phyloP scores from a whole-genome alignment of 2,797 vertebrate species.

The Betta splendens region DNA sequence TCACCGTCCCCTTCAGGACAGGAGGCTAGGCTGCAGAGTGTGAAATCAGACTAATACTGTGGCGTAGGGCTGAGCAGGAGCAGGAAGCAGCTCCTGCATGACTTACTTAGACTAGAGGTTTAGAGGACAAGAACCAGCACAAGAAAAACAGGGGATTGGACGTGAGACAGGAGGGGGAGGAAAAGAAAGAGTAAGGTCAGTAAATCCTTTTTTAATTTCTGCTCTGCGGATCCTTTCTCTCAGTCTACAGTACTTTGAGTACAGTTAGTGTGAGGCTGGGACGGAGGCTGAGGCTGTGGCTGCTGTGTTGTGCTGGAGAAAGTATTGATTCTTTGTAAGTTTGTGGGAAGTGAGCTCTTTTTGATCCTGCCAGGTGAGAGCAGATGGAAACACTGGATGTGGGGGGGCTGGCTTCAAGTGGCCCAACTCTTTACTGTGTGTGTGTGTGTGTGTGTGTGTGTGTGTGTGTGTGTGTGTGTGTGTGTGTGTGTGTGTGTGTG shows the following conservation, averaged over 20 bases:
- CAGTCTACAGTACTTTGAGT: slow-evolving; percentile 65
- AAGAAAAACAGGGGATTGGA: slow-evolving; percentile 79
- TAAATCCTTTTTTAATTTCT: slow-evolving; percentile 75
- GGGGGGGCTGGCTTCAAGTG: slow-evolving; percentile 60
- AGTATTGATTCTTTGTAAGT: slow-evolving; percentile 85
- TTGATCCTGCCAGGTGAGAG: slow-evolving; percentile 82
- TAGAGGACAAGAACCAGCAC: slow-evolving; percentile 77
- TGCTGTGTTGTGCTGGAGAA: slow-evolving; percentile 77
- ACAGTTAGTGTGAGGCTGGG: slow-evolving; percentile 65
- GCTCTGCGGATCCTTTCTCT: slow-evolving; percentile 55
- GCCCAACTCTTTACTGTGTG: slow-evolving; percentile 64
- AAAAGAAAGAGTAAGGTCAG: slow-evolving; percentile 84
- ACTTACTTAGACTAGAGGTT: slow-evolving; percentile 77
- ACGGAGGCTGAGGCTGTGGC: slow-evolving; percentile 58
- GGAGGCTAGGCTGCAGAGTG: slow-evolving; percentile 84
- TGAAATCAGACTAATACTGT: slow-evolving; percentile 86
- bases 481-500: not conserved
- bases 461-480: slow-evolving; percentile 16
- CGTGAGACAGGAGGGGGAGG: slow-evolving; percentile 74
- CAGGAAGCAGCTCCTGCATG: slow-evolving; percentile 76
- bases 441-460: slow-evolving; percentile 32
- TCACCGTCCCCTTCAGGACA: slow-evolving; percentile 85
- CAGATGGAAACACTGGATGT: slow-evolving; percentile 71
- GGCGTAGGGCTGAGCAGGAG: slow-evolving; percentile 77
- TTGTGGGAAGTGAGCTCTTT: slow-evolving; percentile 82